A percentile compares a stretch with the other conserved stretches of the same genome.
phyloP scores from a whole-genome alignment of 2,113 vertebrate species.

The Camelus bactrianus region DNA sequence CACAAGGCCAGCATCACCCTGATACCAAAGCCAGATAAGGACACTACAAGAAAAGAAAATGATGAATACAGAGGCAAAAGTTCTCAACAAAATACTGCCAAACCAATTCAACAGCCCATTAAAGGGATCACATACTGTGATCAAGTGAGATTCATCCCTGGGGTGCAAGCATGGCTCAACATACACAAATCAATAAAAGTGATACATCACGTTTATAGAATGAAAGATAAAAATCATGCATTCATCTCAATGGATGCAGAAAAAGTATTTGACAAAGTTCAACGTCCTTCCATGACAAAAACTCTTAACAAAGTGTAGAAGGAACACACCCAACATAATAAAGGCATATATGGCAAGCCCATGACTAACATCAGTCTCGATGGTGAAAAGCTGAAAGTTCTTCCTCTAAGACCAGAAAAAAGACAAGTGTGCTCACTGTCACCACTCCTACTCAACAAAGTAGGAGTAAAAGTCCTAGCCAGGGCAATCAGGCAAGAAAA shows the following conservation, averaged over 20 bases:
- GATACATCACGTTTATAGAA: not conserved
- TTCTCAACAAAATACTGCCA: not conserved
- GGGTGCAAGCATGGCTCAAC: not conserved
- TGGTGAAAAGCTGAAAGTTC: not conserved
- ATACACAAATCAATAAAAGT: not conserved
- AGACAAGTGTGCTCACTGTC: not conserved
- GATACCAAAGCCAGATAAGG: not conserved
- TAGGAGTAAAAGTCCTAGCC: not conserved
- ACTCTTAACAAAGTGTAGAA: not conserved
- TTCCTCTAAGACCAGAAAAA: not conserved
- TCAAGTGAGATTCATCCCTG: not conserved
- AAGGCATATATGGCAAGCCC: not conserved
- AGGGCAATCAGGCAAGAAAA: not conserved
- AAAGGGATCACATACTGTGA: not conserved
- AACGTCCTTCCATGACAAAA: not conserved
- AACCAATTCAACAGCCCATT: not conserved
- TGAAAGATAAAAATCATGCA: not conserved
- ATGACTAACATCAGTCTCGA: not conserved
- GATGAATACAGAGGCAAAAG: not conserved
- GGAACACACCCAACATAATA: not conserved
- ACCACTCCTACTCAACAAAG: not conserved
- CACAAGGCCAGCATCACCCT: too few species aligned
- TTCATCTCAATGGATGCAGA: not conserved
- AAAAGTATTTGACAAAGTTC: not conserved
- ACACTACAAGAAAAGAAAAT: not conserved